Evolutionary conservation across 1,140 invertebrate species (phyloP).

Genomic region (honey bee (Apis mellifera)): DNA sequence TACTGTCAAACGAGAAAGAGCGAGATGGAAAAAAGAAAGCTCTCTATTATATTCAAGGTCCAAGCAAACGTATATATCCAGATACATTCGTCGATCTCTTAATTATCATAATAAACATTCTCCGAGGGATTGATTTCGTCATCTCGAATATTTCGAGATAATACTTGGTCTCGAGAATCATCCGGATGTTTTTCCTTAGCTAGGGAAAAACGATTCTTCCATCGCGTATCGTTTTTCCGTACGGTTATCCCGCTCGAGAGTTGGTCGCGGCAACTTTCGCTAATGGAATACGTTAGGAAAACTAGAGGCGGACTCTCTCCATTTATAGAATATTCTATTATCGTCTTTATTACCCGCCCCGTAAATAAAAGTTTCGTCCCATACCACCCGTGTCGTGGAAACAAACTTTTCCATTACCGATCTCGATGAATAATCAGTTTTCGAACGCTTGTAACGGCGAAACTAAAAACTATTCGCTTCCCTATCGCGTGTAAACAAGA

Average conservation of each 20-base stretch:
- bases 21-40: no score
- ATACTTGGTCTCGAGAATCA: not conserved
- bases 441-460: not conserved
- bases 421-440: slow-evolving; percentile 26
- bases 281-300: slow-evolving; percentile 51
- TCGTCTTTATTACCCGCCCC: slow-evolving; percentile 38
- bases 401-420: slow-evolving; percentile 45
- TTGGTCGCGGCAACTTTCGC: slow-evolving; percentile 27
- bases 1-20: not conserved
- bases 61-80: no score
- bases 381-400: no score
- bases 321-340: slow-evolving; percentile 50
- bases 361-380: slow-evolving; percentile 50
- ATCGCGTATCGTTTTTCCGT: slow-evolving; percentile 21
- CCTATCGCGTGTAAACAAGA: no score
- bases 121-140: no score
- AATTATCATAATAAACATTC: no score
- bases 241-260: not conserved
- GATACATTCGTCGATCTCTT: no score
- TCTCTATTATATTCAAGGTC: no score
- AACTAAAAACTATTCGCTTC: no score
- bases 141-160: no score
- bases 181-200: no score
- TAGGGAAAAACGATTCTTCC: not conserved
- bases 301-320: not conserved